Evolutionary conservation across 2,797 vertebrate species (phyloP).

Genomic region (Cacajao melanocephalus): DNA sequence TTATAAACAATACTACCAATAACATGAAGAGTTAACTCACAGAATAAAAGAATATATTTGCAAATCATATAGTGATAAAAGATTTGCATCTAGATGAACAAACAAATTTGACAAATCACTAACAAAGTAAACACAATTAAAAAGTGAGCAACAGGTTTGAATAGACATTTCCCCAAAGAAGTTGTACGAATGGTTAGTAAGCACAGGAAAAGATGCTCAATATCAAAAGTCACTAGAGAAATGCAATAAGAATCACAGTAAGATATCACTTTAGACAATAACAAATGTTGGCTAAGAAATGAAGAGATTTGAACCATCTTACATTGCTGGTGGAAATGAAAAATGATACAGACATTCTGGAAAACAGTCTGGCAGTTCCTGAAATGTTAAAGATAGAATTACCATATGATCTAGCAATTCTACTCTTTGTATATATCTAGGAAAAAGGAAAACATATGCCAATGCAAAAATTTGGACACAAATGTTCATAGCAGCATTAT

Average conservation of each 20-base stretch:
- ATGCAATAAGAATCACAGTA: background rate
- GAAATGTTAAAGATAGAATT: background rate
- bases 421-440: background rate
- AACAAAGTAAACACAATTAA: background rate
- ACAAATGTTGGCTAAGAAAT: background rate
- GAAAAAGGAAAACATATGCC: background rate
- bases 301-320: background rate
- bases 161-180: slow-evolving; percentile 15
- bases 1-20: background rate
- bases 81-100: background rate
- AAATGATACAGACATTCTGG: background rate
- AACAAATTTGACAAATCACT: background rate
- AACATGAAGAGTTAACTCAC: background rate
- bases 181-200: background rate
- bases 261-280: background rate
- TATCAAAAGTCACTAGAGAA: background rate
- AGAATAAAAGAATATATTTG: background rate
- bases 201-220: background rate
- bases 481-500: background rate
- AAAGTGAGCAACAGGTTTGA: background rate
- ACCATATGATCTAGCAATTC: background rate
- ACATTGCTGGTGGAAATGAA: background rate
- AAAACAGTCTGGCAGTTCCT: background rate
- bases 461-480: background rate
- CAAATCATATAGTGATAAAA: background rate